Conservation (phyloP, 2,113 vertebrate species). For the Mustela lutreola region DNA sequence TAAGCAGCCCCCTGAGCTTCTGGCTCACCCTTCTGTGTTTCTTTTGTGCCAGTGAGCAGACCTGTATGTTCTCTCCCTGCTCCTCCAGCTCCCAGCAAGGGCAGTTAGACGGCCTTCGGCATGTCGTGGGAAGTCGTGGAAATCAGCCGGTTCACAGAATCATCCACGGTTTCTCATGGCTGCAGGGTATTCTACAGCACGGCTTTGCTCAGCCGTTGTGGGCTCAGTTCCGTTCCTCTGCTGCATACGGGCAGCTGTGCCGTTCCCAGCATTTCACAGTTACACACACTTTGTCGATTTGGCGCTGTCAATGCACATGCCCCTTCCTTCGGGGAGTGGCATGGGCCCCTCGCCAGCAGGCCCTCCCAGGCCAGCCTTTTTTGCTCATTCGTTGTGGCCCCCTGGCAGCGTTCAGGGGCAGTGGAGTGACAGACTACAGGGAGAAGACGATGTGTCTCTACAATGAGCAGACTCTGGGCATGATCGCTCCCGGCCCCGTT, state of each 20-base stretch:
- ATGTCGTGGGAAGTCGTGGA: neutral
- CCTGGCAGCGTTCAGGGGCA: neutral
- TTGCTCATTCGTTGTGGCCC: too few species aligned
- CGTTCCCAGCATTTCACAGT: neutral
- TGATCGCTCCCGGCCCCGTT: neutral
- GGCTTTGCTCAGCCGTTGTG: fast-evolving
- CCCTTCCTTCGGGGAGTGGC: neutral
- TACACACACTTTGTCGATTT: neutral
- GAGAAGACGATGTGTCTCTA: neutral
- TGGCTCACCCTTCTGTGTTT: neutral
- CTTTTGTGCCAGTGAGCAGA: neutral
- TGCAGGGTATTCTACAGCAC: fast-evolving
- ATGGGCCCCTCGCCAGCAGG: too few species aligned
- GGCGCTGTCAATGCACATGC: neutral
- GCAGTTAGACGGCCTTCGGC: neutral
- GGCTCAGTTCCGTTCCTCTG: too few species aligned
- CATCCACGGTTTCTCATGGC: neutral
- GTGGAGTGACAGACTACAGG: fast-evolving
- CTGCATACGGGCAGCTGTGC: neutral
- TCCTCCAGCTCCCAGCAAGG: neutral
- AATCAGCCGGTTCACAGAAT: neutral
- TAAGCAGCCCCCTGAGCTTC: too few species aligned
- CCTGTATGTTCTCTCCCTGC: neutral
- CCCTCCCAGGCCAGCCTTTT: neutral
- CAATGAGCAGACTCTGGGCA: neutral